Evolutionary conservation across 2,888 invertebrate genomes (phyloP).

Genomic region (Cheilosia scutellata): DNA sequence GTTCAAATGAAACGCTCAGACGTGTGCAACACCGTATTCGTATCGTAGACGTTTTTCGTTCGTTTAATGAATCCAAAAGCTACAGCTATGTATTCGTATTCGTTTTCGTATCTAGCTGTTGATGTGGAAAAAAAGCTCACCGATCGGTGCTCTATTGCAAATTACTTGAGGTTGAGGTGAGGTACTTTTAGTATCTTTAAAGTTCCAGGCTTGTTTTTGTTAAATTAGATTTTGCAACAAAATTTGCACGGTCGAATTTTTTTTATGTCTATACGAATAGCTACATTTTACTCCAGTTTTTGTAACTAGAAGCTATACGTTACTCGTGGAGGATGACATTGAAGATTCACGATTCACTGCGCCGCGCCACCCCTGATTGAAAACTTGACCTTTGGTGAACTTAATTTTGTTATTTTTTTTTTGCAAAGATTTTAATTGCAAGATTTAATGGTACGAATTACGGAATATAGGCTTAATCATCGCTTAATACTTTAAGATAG

Average conservation of each 20-base stretch:
- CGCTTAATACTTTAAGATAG: background rate
- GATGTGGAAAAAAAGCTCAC: constrained; percentile 44
- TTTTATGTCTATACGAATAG: background rate
- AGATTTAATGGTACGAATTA: constrained; percentile 35
- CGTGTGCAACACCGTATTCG: background rate
- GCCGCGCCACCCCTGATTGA: constrained; percentile 1
- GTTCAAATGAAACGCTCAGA: constrained; percentile 31
- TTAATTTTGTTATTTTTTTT: background rate
- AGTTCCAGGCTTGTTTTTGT: constrained; percentile 21
- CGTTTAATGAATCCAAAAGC: constrained; percentile 34
- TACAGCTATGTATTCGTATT: background rate
- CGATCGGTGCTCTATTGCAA: constrained; percentile 30
- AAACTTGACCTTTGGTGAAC: constrained; percentile 71
- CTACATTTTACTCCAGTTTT: constrained; percentile 11
- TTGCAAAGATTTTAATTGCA: constrained; percentile 26
- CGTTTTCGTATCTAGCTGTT: constrained; percentile 2
- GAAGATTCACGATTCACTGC: constrained; percentile 27
- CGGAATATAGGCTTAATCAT: constrained; percentile 8
- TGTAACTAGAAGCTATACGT: constrained; percentile 53
- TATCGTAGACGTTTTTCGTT: constrained; percentile 18
- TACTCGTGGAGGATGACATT: constrained; percentile 53
- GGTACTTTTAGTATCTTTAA: background rate
- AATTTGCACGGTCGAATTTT: constrained; percentile 21
- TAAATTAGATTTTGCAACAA: constrained; percentile 59
- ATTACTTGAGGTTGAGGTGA: constrained; percentile 26